Conservation (phyloP, 2,888 invertebrate species). For the Lumbricus terrestris region DNA sequence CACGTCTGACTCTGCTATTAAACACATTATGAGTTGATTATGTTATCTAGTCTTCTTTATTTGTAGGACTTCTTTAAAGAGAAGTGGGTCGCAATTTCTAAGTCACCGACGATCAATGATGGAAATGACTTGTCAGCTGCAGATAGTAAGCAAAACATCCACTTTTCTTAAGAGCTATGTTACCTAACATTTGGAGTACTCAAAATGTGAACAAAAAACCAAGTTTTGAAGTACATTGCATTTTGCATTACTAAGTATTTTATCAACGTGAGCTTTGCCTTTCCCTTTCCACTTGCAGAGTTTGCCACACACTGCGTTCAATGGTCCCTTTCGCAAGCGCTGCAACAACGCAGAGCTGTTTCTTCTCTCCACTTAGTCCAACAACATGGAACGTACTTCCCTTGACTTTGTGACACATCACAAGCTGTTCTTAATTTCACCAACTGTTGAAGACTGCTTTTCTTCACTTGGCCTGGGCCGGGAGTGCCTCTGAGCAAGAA, state of each 20-base stretch:
- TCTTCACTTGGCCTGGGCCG: too few relatives aligned
- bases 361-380: too few relatives aligned
- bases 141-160: neutral
- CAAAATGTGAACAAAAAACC: neutral
- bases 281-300: too few relatives aligned
- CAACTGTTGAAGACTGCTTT: too few relatives aligned
- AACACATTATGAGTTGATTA: neutral
- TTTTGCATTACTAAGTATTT: neutral
- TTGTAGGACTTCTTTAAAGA: conserved; percentile 3
- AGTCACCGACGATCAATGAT: neutral
- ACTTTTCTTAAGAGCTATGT: neutral
- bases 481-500: too few relatives aligned
- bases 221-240: neutral
- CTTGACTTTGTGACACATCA: too few relatives aligned
- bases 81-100: neutral
- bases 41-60: neutral
- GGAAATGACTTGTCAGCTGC: neutral
- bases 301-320: too few relatives aligned
- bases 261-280: neutral
- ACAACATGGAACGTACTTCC: too few relatives aligned
- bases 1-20: neutral
- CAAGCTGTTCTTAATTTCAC: too few relatives aligned
- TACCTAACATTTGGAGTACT: neutral
- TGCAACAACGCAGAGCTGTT: too few relatives aligned
- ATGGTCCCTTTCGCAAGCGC: too few relatives aligned